These are phyloP conservation scores for Micrasema longulum DNA, from an alignment of 1,140 invertebrate genomes.

Conservation along the genomic window DNA sequence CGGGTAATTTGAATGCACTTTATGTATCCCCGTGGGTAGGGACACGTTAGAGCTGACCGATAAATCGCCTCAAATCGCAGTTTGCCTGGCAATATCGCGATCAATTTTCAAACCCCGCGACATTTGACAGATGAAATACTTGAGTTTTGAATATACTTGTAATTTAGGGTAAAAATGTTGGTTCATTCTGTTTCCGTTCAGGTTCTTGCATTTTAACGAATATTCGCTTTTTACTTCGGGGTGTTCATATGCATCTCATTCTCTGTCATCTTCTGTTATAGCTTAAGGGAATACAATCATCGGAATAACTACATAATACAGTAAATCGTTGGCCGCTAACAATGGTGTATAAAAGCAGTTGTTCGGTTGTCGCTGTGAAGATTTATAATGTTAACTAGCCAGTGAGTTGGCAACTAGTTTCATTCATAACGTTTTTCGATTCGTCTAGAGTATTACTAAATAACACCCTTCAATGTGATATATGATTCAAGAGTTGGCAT, in stretches of 20 bases:
- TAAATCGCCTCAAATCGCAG: slow-evolving; percentile 45
- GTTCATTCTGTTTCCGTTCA: too few relatives aligned
- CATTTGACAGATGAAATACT: too few relatives aligned
- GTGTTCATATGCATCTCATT: neutral
- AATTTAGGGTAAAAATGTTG: too few relatives aligned
- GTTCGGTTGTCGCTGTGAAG: slow-evolving; percentile 23
- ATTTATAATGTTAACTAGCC: slow-evolving; percentile 10
- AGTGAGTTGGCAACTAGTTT: neutral
- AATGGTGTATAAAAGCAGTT: slow-evolving; percentile 34
- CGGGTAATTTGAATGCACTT: slow-evolving; percentile 48
- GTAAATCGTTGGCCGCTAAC: slow-evolving; percentile 24
- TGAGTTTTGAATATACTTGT: too few relatives aligned
- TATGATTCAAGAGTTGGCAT: neutral
- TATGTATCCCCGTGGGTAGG: slow-evolving; percentile 41
- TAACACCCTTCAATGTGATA: slow-evolving; percentile 15
- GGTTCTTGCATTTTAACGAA: too few relatives aligned
- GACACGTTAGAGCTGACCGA: slow-evolving; percentile 41
- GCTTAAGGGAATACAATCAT: slow-evolving; percentile 5
- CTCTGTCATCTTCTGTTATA: neutral
- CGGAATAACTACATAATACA: neutral
- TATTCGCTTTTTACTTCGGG: slow-evolving; percentile 4
- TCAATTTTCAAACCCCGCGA: slow-evolving; percentile 9
- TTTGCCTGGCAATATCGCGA: slow-evolving; percentile 22
- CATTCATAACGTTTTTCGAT: slow-evolving; percentile 11
- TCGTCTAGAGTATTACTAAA: neutral